Base-by-base conservation (phyloP, 2,888 invertebrate genomes). In the Deilephila porcellus region DNA sequence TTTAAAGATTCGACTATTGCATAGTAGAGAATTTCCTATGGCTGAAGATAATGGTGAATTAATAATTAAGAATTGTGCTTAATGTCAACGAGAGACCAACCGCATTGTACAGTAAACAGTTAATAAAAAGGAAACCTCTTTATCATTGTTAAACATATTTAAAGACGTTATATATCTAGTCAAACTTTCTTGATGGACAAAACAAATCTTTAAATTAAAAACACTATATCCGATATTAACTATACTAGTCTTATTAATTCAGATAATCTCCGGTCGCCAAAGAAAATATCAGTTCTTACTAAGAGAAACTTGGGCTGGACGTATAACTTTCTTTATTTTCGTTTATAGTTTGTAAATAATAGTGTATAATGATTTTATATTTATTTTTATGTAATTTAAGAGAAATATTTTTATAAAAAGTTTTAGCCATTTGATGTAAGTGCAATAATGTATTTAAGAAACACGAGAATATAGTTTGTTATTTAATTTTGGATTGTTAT, bases 391-490 rank as follows among this genome's bases (percentile, higher is more conserved):
- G 32, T 71, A 71, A 60, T 4, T 67, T 52, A 67, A 52, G 45
- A 67, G 67, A 52, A 52, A 52, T 67, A 67, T 82, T 87, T 88
- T 86, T 82, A 85, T 85, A 80, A 76, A 81, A 78, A 45, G 74
- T 83, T 82, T 84, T 67, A 67, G 25, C 14, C 20, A 45, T 67
- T 67, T 25, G 52, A 45, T 83, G 37, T 82, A 87, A 82, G 86
- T 89, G 90, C 90, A 91, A 89, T 90, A 87, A 84, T 86, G 82
- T 87, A 87, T 86, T 85, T 81, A 85, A 83, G 76, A 78, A 76
- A 83, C 81, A 80, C 72, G 78, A 78, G 85, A 87, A 81, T 82
- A 79, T 88, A 87, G 77, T 88, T 89, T 88, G 85, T 87, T 88
- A 87, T 67, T 67, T 52, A 45, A 67, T 67, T 25, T 25, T 52